phyloP scores from a whole-genome alignment of 2,888 invertebrate species.

The Megastigmus dorsalis region DNA sequence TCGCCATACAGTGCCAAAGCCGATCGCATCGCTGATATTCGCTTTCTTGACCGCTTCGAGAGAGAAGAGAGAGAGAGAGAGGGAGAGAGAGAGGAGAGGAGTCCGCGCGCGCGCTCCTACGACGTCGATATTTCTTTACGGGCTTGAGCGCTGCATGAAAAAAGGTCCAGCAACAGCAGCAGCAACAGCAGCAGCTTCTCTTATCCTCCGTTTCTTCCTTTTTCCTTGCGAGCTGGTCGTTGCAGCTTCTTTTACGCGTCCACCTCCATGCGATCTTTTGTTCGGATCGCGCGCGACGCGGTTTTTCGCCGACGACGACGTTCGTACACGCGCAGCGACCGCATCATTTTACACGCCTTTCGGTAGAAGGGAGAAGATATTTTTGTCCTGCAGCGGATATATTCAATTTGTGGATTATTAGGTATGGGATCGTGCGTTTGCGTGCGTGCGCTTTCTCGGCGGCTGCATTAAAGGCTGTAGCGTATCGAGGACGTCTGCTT shows the following conservation, averaged over 20 bases:
- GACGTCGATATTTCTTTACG: slow-evolving; percentile 66
- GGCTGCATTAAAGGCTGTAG: neutral
- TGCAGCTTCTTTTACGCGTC: slow-evolving; percentile 1
- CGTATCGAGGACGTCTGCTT: too few species aligned
- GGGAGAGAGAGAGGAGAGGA: too few species aligned
- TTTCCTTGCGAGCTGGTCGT: too few species aligned
- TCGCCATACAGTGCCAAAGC: slow-evolving; percentile 73
- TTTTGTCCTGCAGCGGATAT: too few species aligned
- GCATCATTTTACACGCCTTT: slow-evolving; percentile 12
- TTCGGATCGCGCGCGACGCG: slow-evolving; percentile 29
- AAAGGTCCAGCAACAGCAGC: slow-evolving; percentile 5
- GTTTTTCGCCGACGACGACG: neutral
- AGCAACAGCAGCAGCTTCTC: slow-evolving; percentile 16
- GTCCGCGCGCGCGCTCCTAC: slow-evolving; percentile 54
- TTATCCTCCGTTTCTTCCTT: slow-evolving; percentile 12
- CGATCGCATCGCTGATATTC: slow-evolving; percentile 73
- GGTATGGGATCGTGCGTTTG: too few species aligned
- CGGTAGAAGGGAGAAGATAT: neutral
- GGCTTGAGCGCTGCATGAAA: slow-evolving; percentile 46
- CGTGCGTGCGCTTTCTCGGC: neutral
- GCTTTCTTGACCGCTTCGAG: too few species aligned
- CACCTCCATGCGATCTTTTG: slow-evolving; percentile 50
- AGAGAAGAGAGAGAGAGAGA: too few species aligned
- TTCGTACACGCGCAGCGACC: neutral
- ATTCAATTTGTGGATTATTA: slow-evolving; percentile 36